A percentile compares a stretch with the other conserved stretches of the same genome.
These are phyloP conservation scores for Atractosteus spatula DNA, from an alignment of 2,113 vertebrate species.

Conservation along the genomic window DNA sequence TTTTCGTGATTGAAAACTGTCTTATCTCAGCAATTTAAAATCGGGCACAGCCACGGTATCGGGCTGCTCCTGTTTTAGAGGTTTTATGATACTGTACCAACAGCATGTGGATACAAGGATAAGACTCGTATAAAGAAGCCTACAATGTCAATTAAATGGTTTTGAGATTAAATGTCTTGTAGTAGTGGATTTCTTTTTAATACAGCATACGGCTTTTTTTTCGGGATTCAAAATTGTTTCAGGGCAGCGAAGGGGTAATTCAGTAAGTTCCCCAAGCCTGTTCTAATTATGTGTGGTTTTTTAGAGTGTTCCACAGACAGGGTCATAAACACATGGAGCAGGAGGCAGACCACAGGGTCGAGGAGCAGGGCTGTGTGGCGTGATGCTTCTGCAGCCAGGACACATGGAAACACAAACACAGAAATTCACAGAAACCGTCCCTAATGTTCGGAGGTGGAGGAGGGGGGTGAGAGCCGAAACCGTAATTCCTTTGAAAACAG, in stretches of 20 bases:
- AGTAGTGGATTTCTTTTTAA: slow-evolving; percentile 19
- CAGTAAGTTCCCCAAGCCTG: slow-evolving; percentile 24
- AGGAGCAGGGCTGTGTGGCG: too few relatives aligned
- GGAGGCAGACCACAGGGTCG: too few relatives aligned
- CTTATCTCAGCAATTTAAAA: too few relatives aligned
- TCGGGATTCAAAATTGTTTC: slow-evolving; percentile 10
- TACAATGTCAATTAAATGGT: not conserved
- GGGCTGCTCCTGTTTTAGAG: too few relatives aligned
- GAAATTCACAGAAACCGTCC: not conserved
- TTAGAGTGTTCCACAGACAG: slow-evolving; percentile 22
- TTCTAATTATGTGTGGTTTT: slow-evolving; percentile 27
- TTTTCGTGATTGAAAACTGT: too few relatives aligned
- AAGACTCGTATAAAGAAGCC: not conserved
- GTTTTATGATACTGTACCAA: too few relatives aligned
- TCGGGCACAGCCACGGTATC: too few relatives aligned
- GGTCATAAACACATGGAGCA: slow-evolving; percentile 21
- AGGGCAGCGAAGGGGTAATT: slow-evolving; percentile 17
- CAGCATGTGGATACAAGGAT: not conserved
- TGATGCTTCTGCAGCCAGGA: not conserved
- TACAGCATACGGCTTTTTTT: slow-evolving; percentile 5
- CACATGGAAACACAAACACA: not conserved
- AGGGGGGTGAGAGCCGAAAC: not conserved
- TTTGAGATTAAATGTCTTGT: slow-evolving; percentile 12
- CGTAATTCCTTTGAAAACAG: not conserved
- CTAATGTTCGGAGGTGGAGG: not conserved